Base-by-base conservation (phyloP, 1,140 invertebrate genomes). In the Papilio polyxenes region DNA sequence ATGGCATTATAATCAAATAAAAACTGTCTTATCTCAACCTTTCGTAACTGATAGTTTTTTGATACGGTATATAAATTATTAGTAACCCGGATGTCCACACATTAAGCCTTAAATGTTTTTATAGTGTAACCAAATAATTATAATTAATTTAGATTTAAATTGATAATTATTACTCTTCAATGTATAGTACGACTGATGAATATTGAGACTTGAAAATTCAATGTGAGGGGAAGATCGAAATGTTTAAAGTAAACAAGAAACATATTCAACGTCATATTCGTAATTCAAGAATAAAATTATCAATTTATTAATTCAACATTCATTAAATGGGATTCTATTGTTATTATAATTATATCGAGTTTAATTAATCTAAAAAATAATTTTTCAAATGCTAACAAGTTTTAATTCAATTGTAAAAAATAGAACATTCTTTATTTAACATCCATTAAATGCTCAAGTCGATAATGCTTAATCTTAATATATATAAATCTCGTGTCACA, bases 1-100 rank as follows among this genome's bases (percentile, higher is more conserved):
- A 77, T 76, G 20, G 44, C 11, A 76, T 76, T 76, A 76, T 77
- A 77, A 77, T 49, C 75, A 53, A 77, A 77, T 77, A 77, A 77
- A 77, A 77, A 77, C 49, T 77, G 53, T 77, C 75, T 77, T 77
- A 77, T 77, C 75, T 49, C 10, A n/a, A 37, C 9, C 4, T 20
- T 49, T 11, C n/a, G 17, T 53, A 77, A 77, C 53, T 53, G 23
- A 77, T 77, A 13, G 75, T 13, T n/a, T n/a, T n/a, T 77, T 51
- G 44, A 77, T 53, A 40, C 65, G 65, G 65, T 72, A 31, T 72
- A 37, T 72, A 72, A 72, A 72, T 31, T 62, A 62, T 62, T 15
- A 37, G 65, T 40, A 40, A 37, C 31, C 23, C 65, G 65, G 65
- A 72, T 72, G 31, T 72, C 65, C 65, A 72, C 65, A 69, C 65